Conservation (phyloP, 2,113 vertebrate genomes). For the Hemichromis elongatus region DNA sequence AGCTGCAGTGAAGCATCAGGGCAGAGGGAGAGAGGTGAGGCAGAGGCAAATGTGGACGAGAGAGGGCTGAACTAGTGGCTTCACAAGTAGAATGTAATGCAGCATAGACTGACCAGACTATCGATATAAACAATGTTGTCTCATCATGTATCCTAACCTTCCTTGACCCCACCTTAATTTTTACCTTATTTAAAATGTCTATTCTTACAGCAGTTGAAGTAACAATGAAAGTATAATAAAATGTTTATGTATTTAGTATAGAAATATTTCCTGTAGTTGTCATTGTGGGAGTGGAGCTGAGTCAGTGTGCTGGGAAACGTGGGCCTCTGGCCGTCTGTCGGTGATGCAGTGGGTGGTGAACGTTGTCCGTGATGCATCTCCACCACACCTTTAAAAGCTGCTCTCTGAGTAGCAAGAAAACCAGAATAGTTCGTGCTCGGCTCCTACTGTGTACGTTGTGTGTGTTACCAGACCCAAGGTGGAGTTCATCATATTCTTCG, state of each 20-base stretch:
- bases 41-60: neutral
- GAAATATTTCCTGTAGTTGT: neutral
- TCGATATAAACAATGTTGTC: neutral
- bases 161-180: neutral
- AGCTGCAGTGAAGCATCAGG: too few species aligned
- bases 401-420: neutral
- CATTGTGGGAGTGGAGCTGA: neutral
- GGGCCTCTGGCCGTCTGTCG: rapidly evolving
- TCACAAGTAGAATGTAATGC: neutral
- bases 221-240: neutral
- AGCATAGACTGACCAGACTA: neutral
- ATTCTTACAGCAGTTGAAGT: neutral
- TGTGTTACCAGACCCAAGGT: neutral
- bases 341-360: neutral
- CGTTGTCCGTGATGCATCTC: rapidly evolving
- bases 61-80: neutral
- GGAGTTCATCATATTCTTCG: neutral
- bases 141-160: neutral
- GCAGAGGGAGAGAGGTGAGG: neutral
- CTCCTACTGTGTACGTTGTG: neutral
- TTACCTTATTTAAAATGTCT: neutral
- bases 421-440: neutral
- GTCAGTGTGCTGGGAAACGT: neutral
- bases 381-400: neutral
- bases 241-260: neutral